Evolutionary conservation across 2,888 invertebrate species (phyloP).

Genomic region (Anorthoa munda): DNA sequence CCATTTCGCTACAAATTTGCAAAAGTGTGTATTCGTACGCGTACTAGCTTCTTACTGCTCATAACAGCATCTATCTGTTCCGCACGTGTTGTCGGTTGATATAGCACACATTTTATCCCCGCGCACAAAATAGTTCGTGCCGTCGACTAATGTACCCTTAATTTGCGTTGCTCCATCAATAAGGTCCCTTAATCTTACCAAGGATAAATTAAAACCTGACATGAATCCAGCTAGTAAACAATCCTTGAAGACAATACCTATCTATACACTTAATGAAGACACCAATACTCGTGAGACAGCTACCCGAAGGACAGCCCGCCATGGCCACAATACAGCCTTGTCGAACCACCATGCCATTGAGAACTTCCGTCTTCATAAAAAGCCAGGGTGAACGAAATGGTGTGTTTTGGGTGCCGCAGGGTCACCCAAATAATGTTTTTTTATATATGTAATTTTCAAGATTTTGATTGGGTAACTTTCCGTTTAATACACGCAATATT

Average conservation of each 20-base stretch:
- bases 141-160: too few species aligned
- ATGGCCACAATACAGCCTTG: constrained; percentile 50
- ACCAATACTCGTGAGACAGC: constrained; percentile 13
- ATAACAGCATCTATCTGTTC: too few species aligned
- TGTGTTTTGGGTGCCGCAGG: constrained; percentile 6
- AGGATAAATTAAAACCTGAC: neutral
- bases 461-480: constrained; percentile 24
- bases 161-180: neutral
- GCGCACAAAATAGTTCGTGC: too few species aligned
- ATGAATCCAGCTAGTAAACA: neutral
- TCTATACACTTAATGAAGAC: neutral
- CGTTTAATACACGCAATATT: neutral
- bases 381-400: neutral
- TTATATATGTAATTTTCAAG: neutral
- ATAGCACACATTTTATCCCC: too few species aligned
- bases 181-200: neutral
- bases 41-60: too few species aligned
- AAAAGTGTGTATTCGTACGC: too few species aligned
- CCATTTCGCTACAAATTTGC: too few species aligned
- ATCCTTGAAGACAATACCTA: neutral
- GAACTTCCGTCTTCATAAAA: constrained; percentile 28
- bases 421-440: neutral
- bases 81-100: too few species aligned
- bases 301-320: constrained; percentile 48
- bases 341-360: constrained; percentile 17